A percentile compares a stretch with the other conserved stretches of the same genome.
phyloP scores from a whole-genome alignment of 2,888 invertebrate species.

The Morpho achilles region DNA sequence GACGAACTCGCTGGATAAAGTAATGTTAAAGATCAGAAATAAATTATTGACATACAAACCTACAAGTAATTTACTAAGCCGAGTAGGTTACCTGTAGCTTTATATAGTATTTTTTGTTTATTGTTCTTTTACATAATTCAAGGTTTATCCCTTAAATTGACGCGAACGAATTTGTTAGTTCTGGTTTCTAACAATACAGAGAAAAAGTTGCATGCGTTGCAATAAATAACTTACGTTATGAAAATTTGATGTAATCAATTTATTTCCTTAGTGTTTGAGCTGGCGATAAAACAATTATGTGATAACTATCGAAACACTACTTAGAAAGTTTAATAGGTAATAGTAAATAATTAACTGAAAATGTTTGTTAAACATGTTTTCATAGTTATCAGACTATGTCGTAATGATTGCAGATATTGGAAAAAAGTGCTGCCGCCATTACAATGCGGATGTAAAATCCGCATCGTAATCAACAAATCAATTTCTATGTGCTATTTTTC shows the following conservation, averaged over 20 bases:
- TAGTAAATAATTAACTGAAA: slow-evolving; percentile 1
- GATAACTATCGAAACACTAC: slow-evolving; percentile 16
- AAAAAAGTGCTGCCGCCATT: slow-evolving; percentile 45
- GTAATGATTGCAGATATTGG: slow-evolving; percentile 52
- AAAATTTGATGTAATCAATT: too few species aligned
- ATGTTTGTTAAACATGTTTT: slow-evolving; percentile 44
- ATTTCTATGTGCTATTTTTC: slow-evolving; percentile 33
- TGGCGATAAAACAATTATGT: slow-evolving; percentile 10
- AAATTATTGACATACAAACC: too few species aligned
- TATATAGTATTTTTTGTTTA: too few species aligned
- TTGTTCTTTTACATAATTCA: too few species aligned
- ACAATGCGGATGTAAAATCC: slow-evolving; percentile 37
- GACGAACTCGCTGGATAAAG: slow-evolving; percentile 17
- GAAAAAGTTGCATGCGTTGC: too few species aligned
- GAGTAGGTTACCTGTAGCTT: too few species aligned
- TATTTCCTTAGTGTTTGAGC: background rate
- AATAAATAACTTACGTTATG: too few species aligned
- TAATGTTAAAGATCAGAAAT: slow-evolving; percentile 13
- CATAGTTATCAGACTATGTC: slow-evolving; percentile 70
- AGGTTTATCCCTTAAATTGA: too few species aligned
- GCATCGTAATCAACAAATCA: slow-evolving; percentile 40
- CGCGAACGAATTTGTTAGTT: too few species aligned
- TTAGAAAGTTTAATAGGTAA: slow-evolving; percentile 19
- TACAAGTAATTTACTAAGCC: too few species aligned
- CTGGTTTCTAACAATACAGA: too few species aligned